Evolutionary conservation across 2,888 invertebrate genomes (phyloP).

Genomic region (Drosophila mercatorum): DNA sequence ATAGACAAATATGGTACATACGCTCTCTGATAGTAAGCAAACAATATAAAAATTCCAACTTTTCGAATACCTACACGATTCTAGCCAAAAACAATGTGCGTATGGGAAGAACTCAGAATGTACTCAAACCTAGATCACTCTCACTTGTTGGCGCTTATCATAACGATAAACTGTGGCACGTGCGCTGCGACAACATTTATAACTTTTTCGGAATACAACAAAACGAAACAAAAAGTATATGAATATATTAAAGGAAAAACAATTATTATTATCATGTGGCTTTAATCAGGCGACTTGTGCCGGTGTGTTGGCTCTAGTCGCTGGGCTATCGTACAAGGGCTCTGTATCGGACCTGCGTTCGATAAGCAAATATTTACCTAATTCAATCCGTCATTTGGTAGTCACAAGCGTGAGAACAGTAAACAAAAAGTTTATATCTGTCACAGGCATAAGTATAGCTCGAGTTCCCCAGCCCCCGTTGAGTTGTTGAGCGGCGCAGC

Average conservation of each 20-base stretch:
- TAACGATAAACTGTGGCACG: conserved; percentile 65
- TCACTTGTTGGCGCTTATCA: conserved; percentile 50
- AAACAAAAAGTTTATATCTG: conserved; percentile 75
- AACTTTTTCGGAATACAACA: conserved; percentile 43
- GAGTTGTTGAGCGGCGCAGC: conserved; percentile 2
- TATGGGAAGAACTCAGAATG: not conserved
- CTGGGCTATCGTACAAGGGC: conserved; percentile 78
- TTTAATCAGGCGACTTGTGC: conserved; percentile 68
- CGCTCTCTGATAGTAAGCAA: not conserved
- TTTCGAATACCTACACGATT: not conserved
- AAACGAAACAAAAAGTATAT: conserved; percentile 40
- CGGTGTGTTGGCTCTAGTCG: conserved; percentile 30
- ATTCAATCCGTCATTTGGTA: conserved; percentile 85
- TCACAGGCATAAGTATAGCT: conserved; percentile 47
- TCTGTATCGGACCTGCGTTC: conserved; percentile 66
- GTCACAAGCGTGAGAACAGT: conserved; percentile 85
- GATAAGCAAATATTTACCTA: conserved; percentile 83
- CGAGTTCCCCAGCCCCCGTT: not conserved
- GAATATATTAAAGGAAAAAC: conserved; percentile 72
- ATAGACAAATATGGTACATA: not conserved
- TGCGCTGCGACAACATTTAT: conserved; percentile 42
- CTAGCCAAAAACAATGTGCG: not conserved
- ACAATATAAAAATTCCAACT: not conserved
- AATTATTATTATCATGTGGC: conserved; percentile 70
- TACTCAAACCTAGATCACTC: not conserved